Percentiles rank a stretch among this genome's conserved stretches.
Evolutionary conservation across 2,888 invertebrate species (phyloP).

Genomic region (Metacarcinus magister): DNA sequence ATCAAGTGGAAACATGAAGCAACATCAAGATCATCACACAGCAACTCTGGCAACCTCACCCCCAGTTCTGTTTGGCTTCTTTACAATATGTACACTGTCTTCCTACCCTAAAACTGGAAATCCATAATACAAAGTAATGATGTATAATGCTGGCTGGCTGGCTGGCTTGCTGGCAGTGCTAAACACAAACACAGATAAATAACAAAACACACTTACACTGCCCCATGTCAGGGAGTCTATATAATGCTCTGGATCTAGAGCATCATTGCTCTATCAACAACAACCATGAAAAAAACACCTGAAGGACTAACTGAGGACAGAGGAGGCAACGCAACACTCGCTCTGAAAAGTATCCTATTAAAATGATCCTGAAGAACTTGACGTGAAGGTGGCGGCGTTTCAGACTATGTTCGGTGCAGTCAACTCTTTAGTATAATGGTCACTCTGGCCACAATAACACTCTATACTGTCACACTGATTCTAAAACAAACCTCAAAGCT

Average conservation of each 20-base stretch:
- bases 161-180: constrained; percentile 80
- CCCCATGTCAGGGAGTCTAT: constrained; percentile 66
- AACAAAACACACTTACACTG: constrained; percentile 52
- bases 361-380: constrained; percentile 41
- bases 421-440: constrained; percentile 39
- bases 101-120: constrained; percentile 74
- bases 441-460: constrained; percentile 52
- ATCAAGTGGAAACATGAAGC: background rate
- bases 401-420: constrained; percentile 53
- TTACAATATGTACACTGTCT: constrained; percentile 77
- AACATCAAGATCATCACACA: constrained; percentile 46
- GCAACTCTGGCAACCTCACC: constrained; percentile 62
- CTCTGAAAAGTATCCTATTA: constrained; percentile 47
- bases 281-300: background rate
- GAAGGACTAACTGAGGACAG: constrained; percentile 35
- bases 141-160: constrained; percentile 63
- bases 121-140: constrained; percentile 74
- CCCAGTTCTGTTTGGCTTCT: constrained; percentile 70
- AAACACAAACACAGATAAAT: constrained; percentile 68
- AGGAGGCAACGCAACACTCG: constrained; percentile 15
- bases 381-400: background rate
- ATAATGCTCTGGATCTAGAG: constrained; percentile 66
- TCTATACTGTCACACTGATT: constrained; percentile 1
- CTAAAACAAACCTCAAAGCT: constrained; percentile 15
- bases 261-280: constrained; percentile 66